Evolutionary conservation across 2,888 invertebrate species (phyloP).

Genomic region (Blastobasis lacticolella): DNA sequence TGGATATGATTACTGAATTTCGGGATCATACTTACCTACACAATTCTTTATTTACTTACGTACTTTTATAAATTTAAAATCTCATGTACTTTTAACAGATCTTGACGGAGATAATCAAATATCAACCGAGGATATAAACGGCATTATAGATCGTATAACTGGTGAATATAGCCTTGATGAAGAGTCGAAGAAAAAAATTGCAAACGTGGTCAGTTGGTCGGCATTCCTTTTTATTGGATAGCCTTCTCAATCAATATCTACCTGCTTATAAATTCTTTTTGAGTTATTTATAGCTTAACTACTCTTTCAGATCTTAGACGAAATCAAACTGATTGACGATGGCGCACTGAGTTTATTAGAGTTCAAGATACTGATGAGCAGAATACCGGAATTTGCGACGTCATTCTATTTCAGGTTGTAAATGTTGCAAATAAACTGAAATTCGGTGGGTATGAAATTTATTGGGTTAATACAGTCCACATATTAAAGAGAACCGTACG

Average conservation of each 20-base stretch:
- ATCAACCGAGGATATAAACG: conserved; percentile 68
- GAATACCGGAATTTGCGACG: conserved; percentile 76
- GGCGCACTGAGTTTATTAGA: conserved; percentile 74
- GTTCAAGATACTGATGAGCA: conserved; percentile 75
- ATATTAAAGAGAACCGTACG: too few relatives aligned
- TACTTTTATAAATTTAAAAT: too few relatives aligned
- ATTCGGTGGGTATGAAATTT: background rate
- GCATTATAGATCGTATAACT: conserved; percentile 71
- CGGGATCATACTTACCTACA: too few relatives aligned
- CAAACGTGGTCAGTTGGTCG: conserved; percentile 67
- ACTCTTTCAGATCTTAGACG: conserved; percentile 68
- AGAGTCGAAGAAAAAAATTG: conserved; percentile 66
- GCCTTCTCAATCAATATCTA: too few relatives aligned
- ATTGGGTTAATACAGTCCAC: too few relatives aligned
- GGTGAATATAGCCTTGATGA: conserved; percentile 42
- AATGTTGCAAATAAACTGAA: conserved; percentile 9
- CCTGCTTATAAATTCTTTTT: too few relatives aligned
- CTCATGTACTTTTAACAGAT: conserved; percentile 46
- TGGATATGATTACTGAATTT: too few relatives aligned
- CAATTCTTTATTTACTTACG: too few relatives aligned
- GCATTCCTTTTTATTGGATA: too few relatives aligned
- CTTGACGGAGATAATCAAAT: conserved; percentile 77
- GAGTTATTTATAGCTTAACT: too few relatives aligned
- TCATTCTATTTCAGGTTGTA: conserved; percentile 75
- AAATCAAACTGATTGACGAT: conserved; percentile 74